Percentiles rank a stretch among this genome's conserved stretches.
Evolutionary conservation across 1,140 invertebrate species (phyloP).

Genomic region (Melipona quadrifasciata): DNA sequence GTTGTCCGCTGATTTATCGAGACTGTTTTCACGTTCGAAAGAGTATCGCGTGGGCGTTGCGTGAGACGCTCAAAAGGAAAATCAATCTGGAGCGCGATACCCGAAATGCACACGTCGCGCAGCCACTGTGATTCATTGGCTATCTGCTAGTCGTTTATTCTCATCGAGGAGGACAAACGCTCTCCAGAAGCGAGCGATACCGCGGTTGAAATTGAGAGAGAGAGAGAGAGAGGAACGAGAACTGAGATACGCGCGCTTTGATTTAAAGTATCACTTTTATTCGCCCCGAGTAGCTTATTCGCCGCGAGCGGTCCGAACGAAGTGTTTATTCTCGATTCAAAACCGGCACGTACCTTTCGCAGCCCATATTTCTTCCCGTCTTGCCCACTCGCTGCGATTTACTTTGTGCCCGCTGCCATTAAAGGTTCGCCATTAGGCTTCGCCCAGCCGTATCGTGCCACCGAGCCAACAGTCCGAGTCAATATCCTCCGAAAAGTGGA

Average conservation of each 20-base stretch:
- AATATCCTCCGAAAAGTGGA: conserved; percentile 52
- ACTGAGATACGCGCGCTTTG: conserved; percentile 41
- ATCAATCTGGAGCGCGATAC: conserved; percentile 21
- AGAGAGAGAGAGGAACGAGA: background rate
- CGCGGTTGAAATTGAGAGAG: conserved; percentile 10
- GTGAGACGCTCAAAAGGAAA: background rate
- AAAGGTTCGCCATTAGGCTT: conserved; percentile 59
- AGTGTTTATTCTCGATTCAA: conserved; percentile 63
- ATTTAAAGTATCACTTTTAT: conserved; percentile 46
- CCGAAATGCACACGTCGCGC: conserved; percentile 24
- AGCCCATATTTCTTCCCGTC: conserved; percentile 57
- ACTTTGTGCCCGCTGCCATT: conserved; percentile 45
- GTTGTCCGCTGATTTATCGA: background rate
- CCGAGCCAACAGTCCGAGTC: conserved; percentile 52
- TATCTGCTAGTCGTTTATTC: conserved; percentile 1
- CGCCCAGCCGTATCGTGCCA: background rate
- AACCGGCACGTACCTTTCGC: conserved; percentile 38
- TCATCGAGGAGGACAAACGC: background rate
- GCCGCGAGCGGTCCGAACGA: conserved; percentile 4
- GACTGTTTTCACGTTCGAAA: background rate
- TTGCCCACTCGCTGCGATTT: conserved; percentile 51
- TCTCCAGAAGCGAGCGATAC: background rate
- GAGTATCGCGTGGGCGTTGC: too few relatives aligned
- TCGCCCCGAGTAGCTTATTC: conserved; percentile 41
- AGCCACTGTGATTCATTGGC: conserved; percentile 20